phyloP scores from a whole-genome alignment of 2,113 vertebrate species.

The Apodemus speciosus region DNA sequence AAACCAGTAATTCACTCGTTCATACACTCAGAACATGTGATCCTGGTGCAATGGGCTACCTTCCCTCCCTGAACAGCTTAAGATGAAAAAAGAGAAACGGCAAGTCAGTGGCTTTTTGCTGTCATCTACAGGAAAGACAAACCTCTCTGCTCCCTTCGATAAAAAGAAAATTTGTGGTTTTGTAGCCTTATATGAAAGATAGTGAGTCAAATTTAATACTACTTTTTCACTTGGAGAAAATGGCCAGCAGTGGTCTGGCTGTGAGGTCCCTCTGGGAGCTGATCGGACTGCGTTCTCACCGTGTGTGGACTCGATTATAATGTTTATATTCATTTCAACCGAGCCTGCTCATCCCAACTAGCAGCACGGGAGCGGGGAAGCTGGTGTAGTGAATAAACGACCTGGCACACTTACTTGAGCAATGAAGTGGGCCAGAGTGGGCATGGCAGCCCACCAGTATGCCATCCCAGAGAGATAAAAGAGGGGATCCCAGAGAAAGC shows the following conservation, averaged over 20 bases:
- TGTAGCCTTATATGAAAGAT: slow-evolving; percentile 16
- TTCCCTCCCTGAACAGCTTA: neutral
- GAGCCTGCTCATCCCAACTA: neutral
- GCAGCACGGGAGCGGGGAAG: neutral
- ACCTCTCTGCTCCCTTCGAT: neutral
- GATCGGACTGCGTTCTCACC: neutral
- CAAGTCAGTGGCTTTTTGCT: neutral
- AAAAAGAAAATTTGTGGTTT: neutral
- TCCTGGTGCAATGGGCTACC: neutral
- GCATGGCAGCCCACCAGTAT: neutral
- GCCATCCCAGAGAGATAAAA: neutral
- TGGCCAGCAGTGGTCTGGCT: neutral
- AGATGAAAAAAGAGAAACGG: neutral
- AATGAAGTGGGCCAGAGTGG: neutral
- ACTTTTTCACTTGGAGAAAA: slow-evolving; percentile 44
- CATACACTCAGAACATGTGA: neutral
- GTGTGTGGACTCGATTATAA: neutral
- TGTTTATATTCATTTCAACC: neutral
- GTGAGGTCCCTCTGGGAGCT: neutral
- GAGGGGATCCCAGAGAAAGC: neutral
- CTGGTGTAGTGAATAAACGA: neutral
- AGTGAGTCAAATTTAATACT: neutral
- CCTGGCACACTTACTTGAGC: too few relatives aligned
- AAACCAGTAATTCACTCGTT: neutral
- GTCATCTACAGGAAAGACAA: neutral